Evolutionary conservation across 2,113 vertebrate species (phyloP).

Genomic region (Dipodomys merriami): DNA sequence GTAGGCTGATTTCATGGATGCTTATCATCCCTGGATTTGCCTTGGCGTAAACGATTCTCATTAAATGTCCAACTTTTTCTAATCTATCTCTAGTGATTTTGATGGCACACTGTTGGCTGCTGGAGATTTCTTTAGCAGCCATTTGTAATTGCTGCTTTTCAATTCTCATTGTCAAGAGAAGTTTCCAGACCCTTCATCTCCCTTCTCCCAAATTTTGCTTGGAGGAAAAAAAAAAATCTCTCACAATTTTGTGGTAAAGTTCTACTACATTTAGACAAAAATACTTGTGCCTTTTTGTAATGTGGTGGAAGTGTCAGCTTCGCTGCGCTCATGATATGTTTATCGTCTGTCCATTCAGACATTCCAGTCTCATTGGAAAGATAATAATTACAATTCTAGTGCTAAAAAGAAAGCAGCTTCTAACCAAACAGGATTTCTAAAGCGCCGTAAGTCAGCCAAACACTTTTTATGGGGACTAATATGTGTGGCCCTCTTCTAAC

Average conservation of each 20-base stretch:
- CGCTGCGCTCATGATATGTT: not conserved
- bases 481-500: not conserved
- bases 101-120: not conserved
- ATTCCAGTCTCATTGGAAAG: not conserved
- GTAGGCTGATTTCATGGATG: slow-evolving; percentile 31
- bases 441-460: not conserved
- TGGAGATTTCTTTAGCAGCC: slow-evolving; percentile 38
- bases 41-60: slow-evolving; percentile 55
- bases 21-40: slow-evolving; percentile 50
- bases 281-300: not conserved
- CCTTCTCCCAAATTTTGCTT: not conserved
- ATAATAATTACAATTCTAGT: not conserved
- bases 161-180: not conserved
- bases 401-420: not conserved
- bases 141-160: slow-evolving; percentile 39
- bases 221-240: not conserved
- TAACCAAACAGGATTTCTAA: slow-evolving; percentile 17
- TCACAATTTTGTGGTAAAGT: not conserved
- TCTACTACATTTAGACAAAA: not conserved
- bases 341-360: not conserved
- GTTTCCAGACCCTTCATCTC: not conserved
- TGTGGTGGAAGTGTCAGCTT: no score
- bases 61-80: slow-evolving; percentile 29
- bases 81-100: slow-evolving; percentile 12
- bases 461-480: not conserved